A percentile compares a stretch with the other conserved stretches of the same genome.
Conservation (phyloP, 2,113 vertebrate species). For the Macroglossus sobrinus region DNA sequence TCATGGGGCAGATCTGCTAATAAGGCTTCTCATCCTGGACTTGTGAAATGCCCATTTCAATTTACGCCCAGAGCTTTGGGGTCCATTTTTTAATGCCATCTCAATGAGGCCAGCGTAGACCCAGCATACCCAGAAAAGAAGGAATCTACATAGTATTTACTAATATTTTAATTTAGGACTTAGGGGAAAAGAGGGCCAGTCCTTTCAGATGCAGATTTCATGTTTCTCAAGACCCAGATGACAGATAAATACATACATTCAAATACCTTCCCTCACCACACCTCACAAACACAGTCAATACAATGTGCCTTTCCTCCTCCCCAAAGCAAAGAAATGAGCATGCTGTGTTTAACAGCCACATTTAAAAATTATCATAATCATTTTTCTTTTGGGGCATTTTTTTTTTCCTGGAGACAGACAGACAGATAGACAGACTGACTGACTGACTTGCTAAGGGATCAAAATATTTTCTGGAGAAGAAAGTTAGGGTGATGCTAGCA, state of each 20-base stretch:
- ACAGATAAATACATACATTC: background rate
- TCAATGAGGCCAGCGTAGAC: background rate
- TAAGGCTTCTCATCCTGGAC: background rate
- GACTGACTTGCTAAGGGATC: background rate
- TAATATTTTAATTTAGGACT: background rate
- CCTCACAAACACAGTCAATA: background rate
- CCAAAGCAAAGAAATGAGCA: background rate
- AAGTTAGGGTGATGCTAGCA: background rate
- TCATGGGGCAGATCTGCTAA: background rate
- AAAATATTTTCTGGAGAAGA: constrained; percentile 40
- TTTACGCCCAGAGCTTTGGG: background rate
- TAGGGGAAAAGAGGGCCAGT: background rate
- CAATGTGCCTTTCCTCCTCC: background rate
- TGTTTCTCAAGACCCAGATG: background rate
- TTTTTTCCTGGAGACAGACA: background rate
- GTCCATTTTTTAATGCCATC: background rate
- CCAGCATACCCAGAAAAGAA: background rate
- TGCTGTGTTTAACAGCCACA: background rate
- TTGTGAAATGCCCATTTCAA: background rate
- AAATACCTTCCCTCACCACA: background rate
- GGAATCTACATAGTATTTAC: background rate
- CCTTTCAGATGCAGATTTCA: background rate
- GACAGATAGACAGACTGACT: background rate
- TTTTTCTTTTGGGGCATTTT: background rate
- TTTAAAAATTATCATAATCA: background rate